Percentiles rank a stretch among this genome's conserved stretches.
Evolutionary conservation across 2,888 invertebrate genomes (phyloP).

Genomic region (Cheilosia urbana): DNA sequence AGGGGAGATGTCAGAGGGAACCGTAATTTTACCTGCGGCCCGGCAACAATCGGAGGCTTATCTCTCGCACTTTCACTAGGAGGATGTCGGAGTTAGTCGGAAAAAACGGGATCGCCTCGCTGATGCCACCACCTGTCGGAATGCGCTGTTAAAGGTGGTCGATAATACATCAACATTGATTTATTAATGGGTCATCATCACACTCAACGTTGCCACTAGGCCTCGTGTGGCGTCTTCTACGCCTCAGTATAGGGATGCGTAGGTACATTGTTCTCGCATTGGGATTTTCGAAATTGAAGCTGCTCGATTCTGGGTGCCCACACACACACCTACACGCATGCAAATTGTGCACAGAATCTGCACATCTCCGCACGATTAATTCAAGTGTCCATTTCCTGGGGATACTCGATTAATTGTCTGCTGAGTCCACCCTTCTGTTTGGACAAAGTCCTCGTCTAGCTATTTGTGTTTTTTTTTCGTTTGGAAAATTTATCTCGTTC

Average conservation of each 20-base stretch:
- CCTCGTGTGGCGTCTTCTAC: constrained; percentile 41
- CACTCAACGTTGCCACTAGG: constrained; percentile 38
- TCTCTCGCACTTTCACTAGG: constrained; percentile 73
- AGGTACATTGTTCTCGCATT: constrained; percentile 18
- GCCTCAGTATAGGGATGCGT: constrained; percentile 1
- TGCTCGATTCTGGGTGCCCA: background rate
- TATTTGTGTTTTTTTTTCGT: constrained; percentile 20
- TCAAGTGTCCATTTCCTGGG: constrained; percentile 61
- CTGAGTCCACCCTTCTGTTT: constrained; percentile 55
- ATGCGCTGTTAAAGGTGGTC: constrained; percentile 71
- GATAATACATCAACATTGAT: constrained; percentile 74
- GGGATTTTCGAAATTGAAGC: background rate
- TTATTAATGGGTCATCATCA: constrained; percentile 73
- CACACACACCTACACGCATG: constrained; percentile 53
- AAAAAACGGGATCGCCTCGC: constrained; percentile 54
- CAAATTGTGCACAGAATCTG: constrained; percentile 62
- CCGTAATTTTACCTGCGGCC: constrained; percentile 57
- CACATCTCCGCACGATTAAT: constrained; percentile 68
- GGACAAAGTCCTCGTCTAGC: constrained; percentile 23
- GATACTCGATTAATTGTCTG: constrained; percentile 66
- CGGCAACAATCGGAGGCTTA: constrained; percentile 56
- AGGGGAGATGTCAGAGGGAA: constrained; percentile 54
- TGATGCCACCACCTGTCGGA: constrained; percentile 66
- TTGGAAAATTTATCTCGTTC: constrained; percentile 49
- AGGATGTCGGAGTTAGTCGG: constrained; percentile 14